These are phyloP conservation scores for Drosophila stalkeri DNA, from an alignment of 2,888 invertebrate genomes.

Conservation along the genomic window DNA sequence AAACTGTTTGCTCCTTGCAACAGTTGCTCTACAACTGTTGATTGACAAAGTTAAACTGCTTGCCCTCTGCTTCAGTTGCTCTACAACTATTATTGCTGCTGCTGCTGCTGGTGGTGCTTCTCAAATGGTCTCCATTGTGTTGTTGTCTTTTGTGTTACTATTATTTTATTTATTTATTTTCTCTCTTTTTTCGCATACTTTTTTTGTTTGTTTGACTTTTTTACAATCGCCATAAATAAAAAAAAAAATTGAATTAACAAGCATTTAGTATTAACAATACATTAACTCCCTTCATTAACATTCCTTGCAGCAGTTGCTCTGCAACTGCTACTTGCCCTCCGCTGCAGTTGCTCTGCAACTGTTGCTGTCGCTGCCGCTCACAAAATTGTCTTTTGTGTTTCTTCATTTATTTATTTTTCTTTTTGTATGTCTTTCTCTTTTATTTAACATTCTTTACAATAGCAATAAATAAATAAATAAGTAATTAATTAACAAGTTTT, in stretches of 20 bases:
- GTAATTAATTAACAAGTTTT: too few relatives aligned
- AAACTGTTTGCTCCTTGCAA: background rate
- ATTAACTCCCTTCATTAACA: background rate
- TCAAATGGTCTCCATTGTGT: background rate
- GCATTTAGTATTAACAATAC: background rate
- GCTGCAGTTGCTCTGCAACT: background rate
- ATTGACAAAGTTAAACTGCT: background rate
- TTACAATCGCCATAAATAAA: background rate
- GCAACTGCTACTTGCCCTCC: background rate
- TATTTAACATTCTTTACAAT: background rate
- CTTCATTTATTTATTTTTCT: background rate
- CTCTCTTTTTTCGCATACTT: background rate
- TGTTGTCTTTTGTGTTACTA: background rate
- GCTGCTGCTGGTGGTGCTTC: background rate
- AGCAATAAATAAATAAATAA: too few relatives aligned
- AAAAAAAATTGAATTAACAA: background rate
- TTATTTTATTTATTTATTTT: constrained; percentile 1
- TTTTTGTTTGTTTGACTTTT: background rate
- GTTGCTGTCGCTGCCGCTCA: background rate
- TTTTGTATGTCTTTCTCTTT: constrained; percentile 8
- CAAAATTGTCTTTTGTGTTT: background rate
- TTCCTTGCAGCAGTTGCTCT: background rate
- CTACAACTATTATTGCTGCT: constrained; percentile 1
- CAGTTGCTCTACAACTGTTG: background rate
- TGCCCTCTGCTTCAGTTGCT: background rate